These are phyloP conservation scores for Coptodon rendalli DNA, from an alignment of 2,113 vertebrate species.

Conservation along the genomic window DNA sequence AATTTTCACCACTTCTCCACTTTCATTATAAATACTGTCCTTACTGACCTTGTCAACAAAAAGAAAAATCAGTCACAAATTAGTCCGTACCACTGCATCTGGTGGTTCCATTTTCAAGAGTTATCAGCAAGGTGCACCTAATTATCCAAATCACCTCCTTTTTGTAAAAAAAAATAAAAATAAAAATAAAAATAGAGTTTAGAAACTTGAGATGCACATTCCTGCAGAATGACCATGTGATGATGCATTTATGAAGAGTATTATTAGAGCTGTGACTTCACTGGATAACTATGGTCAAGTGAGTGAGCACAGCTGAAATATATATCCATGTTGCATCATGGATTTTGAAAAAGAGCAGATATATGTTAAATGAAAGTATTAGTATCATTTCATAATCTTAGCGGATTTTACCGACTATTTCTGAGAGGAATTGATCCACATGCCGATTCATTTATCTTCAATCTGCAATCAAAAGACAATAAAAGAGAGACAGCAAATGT, in stretches of 20 bases:
- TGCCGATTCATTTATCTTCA: neutral
- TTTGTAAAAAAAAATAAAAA: neutral
- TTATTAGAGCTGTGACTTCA: slow-evolving; percentile 37
- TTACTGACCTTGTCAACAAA: neutral
- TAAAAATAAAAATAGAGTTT: neutral
- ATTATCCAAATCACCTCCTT: neutral
- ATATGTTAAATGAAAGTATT: slow-evolving; percentile 8
- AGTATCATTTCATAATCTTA: slow-evolving; percentile 9
- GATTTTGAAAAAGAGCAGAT: slow-evolving; percentile 16
- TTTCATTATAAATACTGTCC: neutral
- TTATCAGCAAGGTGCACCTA: neutral
- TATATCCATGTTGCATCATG: slow-evolving; percentile 20
- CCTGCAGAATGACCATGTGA: slow-evolving; percentile 8
- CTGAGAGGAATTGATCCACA: slow-evolving; percentile 7
- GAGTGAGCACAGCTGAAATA: slow-evolving; percentile 8
- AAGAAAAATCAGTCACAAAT: neutral
- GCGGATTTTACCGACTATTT: slow-evolving; percentile 18
- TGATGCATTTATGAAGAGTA: slow-evolving; percentile 7
- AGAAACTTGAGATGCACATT: slow-evolving; percentile 35
- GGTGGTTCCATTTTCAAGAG: neutral
- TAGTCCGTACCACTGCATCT: neutral
- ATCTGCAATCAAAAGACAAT: neutral
- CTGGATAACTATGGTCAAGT: slow-evolving; percentile 14
- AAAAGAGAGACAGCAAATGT: neutral
- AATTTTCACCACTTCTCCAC: neutral